phyloP scores from a whole-genome alignment of 2,888 invertebrate genomes.

The Folsomia candida region DNA sequence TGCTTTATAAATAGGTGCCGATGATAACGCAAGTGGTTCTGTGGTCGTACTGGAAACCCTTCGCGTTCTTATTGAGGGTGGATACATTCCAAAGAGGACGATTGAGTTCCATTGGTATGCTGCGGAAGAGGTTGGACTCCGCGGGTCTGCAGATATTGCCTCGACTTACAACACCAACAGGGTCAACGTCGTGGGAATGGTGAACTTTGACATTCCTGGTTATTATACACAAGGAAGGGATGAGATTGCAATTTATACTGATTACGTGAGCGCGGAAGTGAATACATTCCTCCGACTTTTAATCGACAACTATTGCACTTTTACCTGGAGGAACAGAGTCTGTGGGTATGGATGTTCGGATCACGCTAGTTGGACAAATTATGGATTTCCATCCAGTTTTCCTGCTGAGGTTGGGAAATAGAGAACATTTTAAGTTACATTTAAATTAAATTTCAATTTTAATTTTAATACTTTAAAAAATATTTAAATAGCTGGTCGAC shows the following conservation, averaged over 20 bases:
- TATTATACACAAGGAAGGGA: constrained; percentile 13
- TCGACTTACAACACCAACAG: background rate
- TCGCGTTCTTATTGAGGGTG: constrained; percentile 21
- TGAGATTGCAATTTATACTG: constrained; percentile 27
- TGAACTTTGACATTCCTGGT: constrained; percentile 32
- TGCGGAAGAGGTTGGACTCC: constrained; percentile 33
- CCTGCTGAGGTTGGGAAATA: constrained; percentile 20
- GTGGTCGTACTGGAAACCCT: constrained; percentile 29
- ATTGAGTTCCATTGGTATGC: constrained; percentile 36
- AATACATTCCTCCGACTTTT: constrained; percentile 25
- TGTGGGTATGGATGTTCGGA: constrained; percentile 27
- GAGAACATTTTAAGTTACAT: too few species aligned
- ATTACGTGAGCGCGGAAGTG: constrained; percentile 22
- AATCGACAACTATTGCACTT: constrained; percentile 24
- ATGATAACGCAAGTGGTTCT: constrained; percentile 38
- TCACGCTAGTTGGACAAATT: constrained; percentile 10
- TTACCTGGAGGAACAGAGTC: background rate
- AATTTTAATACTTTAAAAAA: too few species aligned
- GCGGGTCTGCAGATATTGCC: constrained; percentile 28
- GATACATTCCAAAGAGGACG: constrained; percentile 22
- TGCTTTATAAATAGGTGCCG: constrained; percentile 26
- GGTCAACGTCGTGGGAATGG: constrained; percentile 28
- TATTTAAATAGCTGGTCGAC: too few species aligned
- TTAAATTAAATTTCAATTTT: too few species aligned
- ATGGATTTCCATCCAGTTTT: constrained; percentile 6